Evolutionary conservation across 23 tunicate genomes (phyloP).

Genomic region (Halocynthia roretzi): DNA sequence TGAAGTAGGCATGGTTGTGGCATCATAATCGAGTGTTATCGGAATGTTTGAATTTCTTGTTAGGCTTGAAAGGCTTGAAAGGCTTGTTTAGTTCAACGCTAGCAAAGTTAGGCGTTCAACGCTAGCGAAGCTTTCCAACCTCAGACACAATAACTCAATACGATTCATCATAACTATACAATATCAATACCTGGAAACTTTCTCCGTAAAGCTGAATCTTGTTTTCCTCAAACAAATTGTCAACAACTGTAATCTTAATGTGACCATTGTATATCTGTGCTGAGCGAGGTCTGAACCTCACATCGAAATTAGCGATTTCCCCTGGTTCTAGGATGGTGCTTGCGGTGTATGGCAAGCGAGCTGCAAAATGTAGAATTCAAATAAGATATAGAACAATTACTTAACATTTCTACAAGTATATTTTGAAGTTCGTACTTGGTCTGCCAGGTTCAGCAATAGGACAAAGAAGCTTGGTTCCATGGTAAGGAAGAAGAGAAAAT

Average conservation of each 20-base stretch:
- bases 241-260: conserved; percentile 46
- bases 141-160: no score
- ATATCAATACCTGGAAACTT: conserved; percentile 57
- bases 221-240: conserved; percentile 87
- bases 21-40: no score
- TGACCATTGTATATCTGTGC: conserved; percentile 45
- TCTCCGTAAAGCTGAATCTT: conserved; percentile 68
- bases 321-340: conserved; percentile 66
- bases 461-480: conserved; percentile 34
- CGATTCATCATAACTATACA: no score
- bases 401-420: not conserved
- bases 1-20: no score
- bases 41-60: no score
- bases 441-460: conserved; percentile 42
- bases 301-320: conserved; percentile 50
- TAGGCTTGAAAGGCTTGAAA: no score
- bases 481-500: conserved; percentile 36
- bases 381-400: not conserved
- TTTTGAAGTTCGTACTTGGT: conserved; percentile 27
- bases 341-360: conserved; percentile 66
- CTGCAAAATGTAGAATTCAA: not conserved
- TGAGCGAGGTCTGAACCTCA: conserved; percentile 50
- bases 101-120: no score
- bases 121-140: no score
- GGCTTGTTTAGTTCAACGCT: no score